These are phyloP conservation scores for Eurystomus glaucurus DNA, from an alignment of 2,797 vertebrate species.

Conservation along the genomic window DNA sequence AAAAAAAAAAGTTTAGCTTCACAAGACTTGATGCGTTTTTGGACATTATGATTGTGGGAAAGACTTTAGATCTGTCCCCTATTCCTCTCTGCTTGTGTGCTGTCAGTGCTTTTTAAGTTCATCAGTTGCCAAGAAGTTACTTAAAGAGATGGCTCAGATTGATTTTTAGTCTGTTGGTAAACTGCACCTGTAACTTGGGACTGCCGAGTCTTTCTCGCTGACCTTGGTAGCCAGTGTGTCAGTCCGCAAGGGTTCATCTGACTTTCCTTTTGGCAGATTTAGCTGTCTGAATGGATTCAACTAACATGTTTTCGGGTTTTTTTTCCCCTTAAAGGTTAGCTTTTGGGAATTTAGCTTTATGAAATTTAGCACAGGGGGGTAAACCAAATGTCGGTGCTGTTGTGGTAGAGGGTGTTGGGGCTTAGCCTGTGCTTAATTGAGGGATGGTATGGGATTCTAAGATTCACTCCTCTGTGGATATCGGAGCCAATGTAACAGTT, in stretches of 20 bases:
- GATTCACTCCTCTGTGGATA: not conserved
- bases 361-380: not conserved
- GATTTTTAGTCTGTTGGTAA: not conserved
- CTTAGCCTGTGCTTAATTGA: not conserved
- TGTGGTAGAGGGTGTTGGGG: not conserved
- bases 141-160: not conserved
- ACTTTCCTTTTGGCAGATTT: not conserved
- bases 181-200: not conserved
- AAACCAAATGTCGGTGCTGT: not conserved
- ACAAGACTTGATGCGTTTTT: not conserved
- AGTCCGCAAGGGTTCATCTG: not conserved
- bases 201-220: not conserved
- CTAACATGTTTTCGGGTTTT: not conserved
- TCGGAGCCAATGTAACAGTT: not conserved
- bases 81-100: not conserved
- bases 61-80: not conserved
- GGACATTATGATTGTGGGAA: not conserved
- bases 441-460: not conserved
- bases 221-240: not conserved
- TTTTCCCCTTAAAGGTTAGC: not conserved
- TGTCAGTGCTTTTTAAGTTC: not conserved
- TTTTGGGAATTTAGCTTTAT: not conserved
- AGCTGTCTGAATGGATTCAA: not conserved
- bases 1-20: not conserved
- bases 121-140: not conserved